Evolutionary conservation across 2,797 vertebrate genomes (phyloP), one percentile per base, ranked within the genome.

Genomic region (Halcyon badia): DNA sequence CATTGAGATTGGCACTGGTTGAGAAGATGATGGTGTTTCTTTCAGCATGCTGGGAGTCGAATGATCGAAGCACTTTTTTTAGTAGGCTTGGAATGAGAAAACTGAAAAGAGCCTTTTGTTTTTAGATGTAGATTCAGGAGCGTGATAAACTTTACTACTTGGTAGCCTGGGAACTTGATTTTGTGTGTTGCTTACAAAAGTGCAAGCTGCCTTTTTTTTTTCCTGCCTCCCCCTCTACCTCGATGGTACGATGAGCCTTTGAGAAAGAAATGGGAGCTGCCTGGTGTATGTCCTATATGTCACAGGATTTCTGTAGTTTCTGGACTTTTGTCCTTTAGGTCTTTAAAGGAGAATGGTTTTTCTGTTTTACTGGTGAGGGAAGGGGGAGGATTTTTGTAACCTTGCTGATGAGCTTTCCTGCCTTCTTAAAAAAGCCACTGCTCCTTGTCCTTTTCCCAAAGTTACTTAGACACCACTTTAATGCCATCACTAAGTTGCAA

Each of bases 91-190:
- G 82, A 92, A 75, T 57, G 89, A 31, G n/a, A 83, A 88, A 94
- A 64, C 82, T 94, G 92, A 95, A 92, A 94, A 83, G 65, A 18
- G 30, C 49, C 82, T 94, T 96, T 97, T 96, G 84, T 96, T 95
- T 96, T 68, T 78, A 30, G 17, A 31, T 91, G 87, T 49, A 94
- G 91, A 96, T 94, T 94, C 75, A 62, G 69, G 76, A 94, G 83
- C 24, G 15, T 96, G 91, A 96, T 96, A 94, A 96, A 95, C 94
- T 97, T 97, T 86, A 94, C 84, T 83, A 10, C 68, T 94, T 65
- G 69, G 96, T 94, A 94, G 96, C 95, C 91, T 96, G 95, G 96
- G 96, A 96, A 91, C 94, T 87, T 75, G 84, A 85, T 85, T 95
- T 94, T 94, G 26, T 85, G 35, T 71, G 68, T 71, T 87, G 72